Evolutionary conservation across 2,113 vertebrate genomes (phyloP).

Genomic region (Sebastes schlegelii): DNA sequence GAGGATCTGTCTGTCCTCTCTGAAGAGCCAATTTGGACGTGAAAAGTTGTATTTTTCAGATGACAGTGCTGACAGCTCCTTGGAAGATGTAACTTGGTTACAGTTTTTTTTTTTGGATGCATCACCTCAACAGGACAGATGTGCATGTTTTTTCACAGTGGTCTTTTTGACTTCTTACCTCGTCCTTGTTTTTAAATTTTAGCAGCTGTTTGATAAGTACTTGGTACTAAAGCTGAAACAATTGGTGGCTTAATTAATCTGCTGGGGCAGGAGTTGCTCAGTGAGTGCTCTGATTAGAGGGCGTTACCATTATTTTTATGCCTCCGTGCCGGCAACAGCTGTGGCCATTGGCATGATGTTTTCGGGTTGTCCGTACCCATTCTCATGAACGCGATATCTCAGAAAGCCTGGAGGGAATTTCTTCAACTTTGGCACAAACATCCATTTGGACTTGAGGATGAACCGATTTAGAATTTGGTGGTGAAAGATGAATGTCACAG

Average conservation of each 20-base stretch:
- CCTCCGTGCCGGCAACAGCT: too few relatives aligned
- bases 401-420: too few relatives aligned
- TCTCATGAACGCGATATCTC: too few relatives aligned
- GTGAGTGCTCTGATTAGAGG: too few relatives aligned
- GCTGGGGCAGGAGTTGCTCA: too few relatives aligned
- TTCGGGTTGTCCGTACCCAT: too few relatives aligned
- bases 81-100: neutral
- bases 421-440: too few relatives aligned
- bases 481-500: too few relatives aligned
- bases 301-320: too few relatives aligned
- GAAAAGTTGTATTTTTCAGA: neutral
- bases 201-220: neutral
- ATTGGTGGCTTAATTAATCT: neutral
- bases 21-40: slow-evolving; percentile 3
- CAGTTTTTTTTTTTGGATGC: neutral
- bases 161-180: neutral
- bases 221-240: neutral
- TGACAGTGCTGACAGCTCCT: neutral
- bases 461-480: too few relatives aligned
- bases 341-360: too few relatives aligned
- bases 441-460: too few relatives aligned
- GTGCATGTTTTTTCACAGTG: neutral
- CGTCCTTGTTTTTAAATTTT: neutral
- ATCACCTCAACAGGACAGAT: neutral
- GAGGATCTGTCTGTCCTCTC: neutral